Evolutionary conservation across 2,888 invertebrate species (phyloP).

Genomic region (Gasteruption jaculator): DNA sequence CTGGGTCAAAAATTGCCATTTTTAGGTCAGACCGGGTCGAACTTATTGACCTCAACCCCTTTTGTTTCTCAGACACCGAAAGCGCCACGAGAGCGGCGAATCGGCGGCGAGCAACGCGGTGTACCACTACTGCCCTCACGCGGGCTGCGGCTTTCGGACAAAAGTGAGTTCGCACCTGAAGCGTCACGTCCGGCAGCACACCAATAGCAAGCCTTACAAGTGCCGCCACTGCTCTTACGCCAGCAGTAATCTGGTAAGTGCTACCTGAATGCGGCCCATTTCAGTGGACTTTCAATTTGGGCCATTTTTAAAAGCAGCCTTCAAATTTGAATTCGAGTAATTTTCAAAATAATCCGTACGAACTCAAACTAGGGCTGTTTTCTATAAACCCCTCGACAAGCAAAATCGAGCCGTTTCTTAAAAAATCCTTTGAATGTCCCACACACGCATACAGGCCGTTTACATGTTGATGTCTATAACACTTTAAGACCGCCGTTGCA

Average conservation of each 20-base stretch:
- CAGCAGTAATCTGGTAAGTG: conserved; percentile 72
- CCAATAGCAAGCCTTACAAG: conserved; percentile 76
- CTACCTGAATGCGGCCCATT: too few relatives aligned
- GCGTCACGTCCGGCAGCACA: conserved; percentile 76
- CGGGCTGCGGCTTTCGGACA: conserved; percentile 66
- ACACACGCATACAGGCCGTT: too few relatives aligned
- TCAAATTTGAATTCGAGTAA: too few relatives aligned
- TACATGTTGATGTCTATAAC: too few relatives aligned
- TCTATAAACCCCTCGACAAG: too few relatives aligned
- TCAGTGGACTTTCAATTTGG: too few relatives aligned
- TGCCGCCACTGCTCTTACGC: conserved; percentile 80
- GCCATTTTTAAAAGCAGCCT: not conserved
- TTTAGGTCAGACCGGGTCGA: not conserved
- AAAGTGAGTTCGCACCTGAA: conserved; percentile 67
- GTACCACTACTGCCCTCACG: conserved; percentile 32
- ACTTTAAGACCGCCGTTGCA: too few relatives aligned
- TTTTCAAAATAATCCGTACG: too few relatives aligned
- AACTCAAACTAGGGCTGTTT: not conserved
- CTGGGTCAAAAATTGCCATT: not conserved
- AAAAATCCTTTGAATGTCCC: too few relatives aligned
- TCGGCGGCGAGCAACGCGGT: conserved; percentile 1
- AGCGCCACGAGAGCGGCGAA: conserved; percentile 28
- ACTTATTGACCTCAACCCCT: conserved; percentile 4
- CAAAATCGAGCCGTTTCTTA: too few relatives aligned
- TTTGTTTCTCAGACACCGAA: conserved; percentile 36